Percentiles rank a stretch among this genome's conserved stretches.
Evolutionary conservation across 1,140 invertebrate genomes (phyloP).

Genomic region (Platorchestia sp.): DNA sequence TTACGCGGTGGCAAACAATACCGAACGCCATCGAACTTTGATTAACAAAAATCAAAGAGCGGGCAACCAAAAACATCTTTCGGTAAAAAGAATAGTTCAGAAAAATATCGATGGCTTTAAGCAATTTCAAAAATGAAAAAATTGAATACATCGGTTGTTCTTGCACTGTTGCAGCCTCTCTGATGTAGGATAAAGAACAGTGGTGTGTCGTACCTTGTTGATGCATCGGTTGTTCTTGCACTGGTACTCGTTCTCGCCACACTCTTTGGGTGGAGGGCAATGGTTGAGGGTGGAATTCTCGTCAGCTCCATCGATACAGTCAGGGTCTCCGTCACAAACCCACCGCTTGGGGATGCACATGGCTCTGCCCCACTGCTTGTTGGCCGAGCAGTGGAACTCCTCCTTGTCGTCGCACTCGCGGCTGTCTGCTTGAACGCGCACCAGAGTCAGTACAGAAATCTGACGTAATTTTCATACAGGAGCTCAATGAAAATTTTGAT

Average conservation of each 20-base stretch:
- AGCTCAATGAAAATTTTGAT: background rate
- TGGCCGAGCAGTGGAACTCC: slow-evolving; percentile 90
- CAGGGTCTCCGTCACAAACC: slow-evolving; percentile 96
- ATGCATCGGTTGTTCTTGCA: slow-evolving; percentile 92
- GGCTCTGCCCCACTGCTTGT: slow-evolving; percentile 90
- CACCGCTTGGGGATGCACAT: slow-evolving; percentile 95
- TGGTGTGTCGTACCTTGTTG: slow-evolving; percentile 77
- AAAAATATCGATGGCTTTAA: too few relatives aligned
- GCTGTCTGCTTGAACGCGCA: slow-evolving; percentile 76
- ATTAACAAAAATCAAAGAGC: too few relatives aligned
- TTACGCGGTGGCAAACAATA: too few relatives aligned
- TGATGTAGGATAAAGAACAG: too few relatives aligned
- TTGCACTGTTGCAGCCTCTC: too few relatives aligned
- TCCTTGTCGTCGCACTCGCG: slow-evolving; percentile 92
- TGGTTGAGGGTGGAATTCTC: slow-evolving; percentile 88
- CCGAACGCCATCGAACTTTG: too few relatives aligned
- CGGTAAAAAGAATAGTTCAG: too few relatives aligned
- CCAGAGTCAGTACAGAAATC: background rate
- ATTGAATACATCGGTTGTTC: too few relatives aligned
- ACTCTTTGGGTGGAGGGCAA: slow-evolving; percentile 85
- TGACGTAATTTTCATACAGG: background rate
- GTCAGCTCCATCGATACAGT: slow-evolving; percentile 97
- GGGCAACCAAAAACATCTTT: too few relatives aligned
- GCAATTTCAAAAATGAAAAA: too few relatives aligned
- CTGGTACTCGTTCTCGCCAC: slow-evolving; percentile 88